Conservation (phyloP, 2,888 invertebrate species). For the Dynastes tityus region DNA sequence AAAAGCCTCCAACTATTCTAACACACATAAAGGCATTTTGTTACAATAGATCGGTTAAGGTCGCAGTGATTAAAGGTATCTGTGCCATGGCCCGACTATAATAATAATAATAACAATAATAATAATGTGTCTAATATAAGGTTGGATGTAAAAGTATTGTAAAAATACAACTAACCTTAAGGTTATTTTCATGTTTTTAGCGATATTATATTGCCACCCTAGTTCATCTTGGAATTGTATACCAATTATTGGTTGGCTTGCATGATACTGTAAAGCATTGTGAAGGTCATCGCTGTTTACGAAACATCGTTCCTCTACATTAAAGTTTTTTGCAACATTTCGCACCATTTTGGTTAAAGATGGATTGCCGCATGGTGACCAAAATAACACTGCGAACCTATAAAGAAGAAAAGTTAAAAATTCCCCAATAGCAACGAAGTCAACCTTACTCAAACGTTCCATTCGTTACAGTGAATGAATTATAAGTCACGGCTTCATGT, state of each 20-base stretch:
- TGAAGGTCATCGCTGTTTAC: neutral
- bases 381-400: neutral
- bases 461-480: neutral
- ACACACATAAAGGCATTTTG: too few species aligned
- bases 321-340: neutral
- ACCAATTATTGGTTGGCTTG: neutral
- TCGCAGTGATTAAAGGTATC: too few species aligned
- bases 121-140: too few species aligned
- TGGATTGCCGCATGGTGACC: constrained; percentile 35
- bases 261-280: constrained; percentile 3
- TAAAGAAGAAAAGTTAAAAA: neutral
- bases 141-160: neutral
- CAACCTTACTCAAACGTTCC: neutral
- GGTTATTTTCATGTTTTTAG: neutral
- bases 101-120: too few species aligned
- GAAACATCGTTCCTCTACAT: constrained; percentile 46
- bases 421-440: too few species aligned
- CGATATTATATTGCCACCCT: neutral
- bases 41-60: too few species aligned
- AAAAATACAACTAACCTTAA: neutral
- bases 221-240: constrained; percentile 3
- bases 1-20: too few species aligned
- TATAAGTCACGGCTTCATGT: neutral
- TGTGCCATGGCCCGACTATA: too few species aligned
- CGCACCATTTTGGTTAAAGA: constrained; percentile 2